A percentile compares a stretch with the other conserved stretches of the same genome.
phyloP scores from a whole-genome alignment of 2,797 vertebrate genomes.

The Chromobotia macracanthus region DNA sequence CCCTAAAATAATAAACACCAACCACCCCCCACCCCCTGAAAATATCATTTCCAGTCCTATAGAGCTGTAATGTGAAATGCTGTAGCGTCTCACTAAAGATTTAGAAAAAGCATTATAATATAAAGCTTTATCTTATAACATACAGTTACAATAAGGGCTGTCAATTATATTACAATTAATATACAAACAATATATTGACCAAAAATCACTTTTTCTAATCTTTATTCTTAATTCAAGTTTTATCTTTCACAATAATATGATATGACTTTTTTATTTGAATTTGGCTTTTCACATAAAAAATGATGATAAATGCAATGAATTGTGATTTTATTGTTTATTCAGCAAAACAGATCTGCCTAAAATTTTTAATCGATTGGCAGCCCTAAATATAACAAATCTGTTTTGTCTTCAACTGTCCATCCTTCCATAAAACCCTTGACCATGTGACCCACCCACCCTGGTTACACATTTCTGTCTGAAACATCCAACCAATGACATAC shows the following conservation, averaged over 20 bases:
- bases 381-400: neutral
- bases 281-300: neutral
- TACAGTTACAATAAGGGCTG: too few species aligned
- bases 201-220: too few species aligned
- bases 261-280: neutral
- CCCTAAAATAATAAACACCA: slow-evolving; percentile 10
- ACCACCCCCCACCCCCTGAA: slow-evolving; percentile 6
- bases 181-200: too few species aligned
- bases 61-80: neutral
- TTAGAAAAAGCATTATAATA: neutral
- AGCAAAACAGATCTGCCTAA: neutral
- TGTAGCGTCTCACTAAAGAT: slow-evolving; percentile 13
- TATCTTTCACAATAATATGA: neutral
- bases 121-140: neutral
- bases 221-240: too few species aligned
- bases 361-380: neutral
- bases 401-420: neutral
- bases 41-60: slow-evolving; percentile 19
- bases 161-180: too few species aligned
- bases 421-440: neutral
- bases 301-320: too few species aligned
- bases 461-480: slow-evolving; percentile 38
- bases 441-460: neutral
- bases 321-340: too few species aligned
- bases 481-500: slow-evolving; percentile 53